Base-by-base conservation (phyloP, 2,113 vertebrate species). In the Acanthisitta chloris region DNA sequence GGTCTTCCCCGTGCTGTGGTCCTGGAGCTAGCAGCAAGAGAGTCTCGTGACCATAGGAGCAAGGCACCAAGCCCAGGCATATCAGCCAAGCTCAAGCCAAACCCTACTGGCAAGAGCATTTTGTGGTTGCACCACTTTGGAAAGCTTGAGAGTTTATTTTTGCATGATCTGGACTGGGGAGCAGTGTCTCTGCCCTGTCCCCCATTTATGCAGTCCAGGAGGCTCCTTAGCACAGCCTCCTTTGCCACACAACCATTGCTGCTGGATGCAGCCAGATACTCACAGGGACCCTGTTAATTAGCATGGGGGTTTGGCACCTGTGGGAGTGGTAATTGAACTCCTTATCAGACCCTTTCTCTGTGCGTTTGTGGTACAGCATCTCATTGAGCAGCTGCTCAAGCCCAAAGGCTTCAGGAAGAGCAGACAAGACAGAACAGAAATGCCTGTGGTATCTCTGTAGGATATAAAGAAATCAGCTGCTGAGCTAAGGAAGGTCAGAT, bases 231-330 rank as follows among this genome's bases (percentile, higher is more conserved):
- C 54, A 10, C 42, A 48, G 52, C 54, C 15, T 0, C 2, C 9
- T 8, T 83, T 78, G 29, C 61, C 36, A 4, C 40, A 14, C 42
- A 69, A n/a, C 43, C 45, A 0, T 7, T 16, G 26, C 38, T 65
- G 43, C 43, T 11, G 79, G 29, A 9, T 86, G 59, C 48, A 71
- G 42, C 38, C 45, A 70, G 58, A 54, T 46, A n/a, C 55, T 62
- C 4, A 0, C 3, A 43, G 65, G 42, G 43, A 84, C 55, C 45
- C 0, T 0, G 6, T 36, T 26, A n/a, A 64, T 55, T 77, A 54
- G 49, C 4, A 0, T 1, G 28, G 83, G 40, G 51, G 28, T 25
- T 48, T 48, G 52, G 40, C 65, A 46, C 76, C 65, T 61, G 28
- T 5, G 8, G 55, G 52, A 74, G 43, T 6, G 31, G 40, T 82